Evolutionary conservation across 2,113 vertebrate species (phyloP).

Genomic region (Manacus vitellinus): DNA sequence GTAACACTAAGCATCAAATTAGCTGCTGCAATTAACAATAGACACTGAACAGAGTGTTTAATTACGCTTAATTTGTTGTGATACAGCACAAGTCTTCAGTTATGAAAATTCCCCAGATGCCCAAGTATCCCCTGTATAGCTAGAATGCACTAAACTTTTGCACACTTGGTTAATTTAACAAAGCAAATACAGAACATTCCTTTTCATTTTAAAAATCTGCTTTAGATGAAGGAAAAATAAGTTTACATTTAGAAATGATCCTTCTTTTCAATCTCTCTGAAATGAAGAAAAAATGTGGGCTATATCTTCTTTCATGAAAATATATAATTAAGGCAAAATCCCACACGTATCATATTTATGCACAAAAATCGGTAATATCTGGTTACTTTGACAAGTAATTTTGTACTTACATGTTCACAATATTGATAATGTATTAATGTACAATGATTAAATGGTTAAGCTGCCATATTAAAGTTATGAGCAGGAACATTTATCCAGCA

Average conservation of each 20-base stretch:
- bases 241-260: background rate
- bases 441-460: constrained; percentile 77
- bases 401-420: constrained; percentile 71
- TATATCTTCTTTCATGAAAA: constrained; percentile 11
- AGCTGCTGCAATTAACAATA: constrained; percentile 73
- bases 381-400: constrained; percentile 74
- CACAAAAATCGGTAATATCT: constrained; percentile 68
- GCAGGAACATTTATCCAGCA: constrained; percentile 50
- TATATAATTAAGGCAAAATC: constrained; percentile 34
- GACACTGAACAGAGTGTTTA: constrained; percentile 69
- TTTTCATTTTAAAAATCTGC: background rate
- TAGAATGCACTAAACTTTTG: constrained; percentile 41
- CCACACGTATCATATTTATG: constrained; percentile 47
- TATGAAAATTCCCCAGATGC: constrained; percentile 48
- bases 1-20: constrained; percentile 68
- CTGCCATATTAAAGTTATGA: constrained; percentile 71
- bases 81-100: constrained; percentile 56
- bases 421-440: constrained; percentile 78
- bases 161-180: background rate
- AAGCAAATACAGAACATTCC: background rate
- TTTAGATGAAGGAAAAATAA: constrained; percentile 21
- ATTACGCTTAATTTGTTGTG: constrained; percentile 69
- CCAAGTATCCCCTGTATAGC: background rate
- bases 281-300: background rate
- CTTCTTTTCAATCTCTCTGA: background rate